These are phyloP conservation scores for Barnardius zonarius DNA, from an alignment of 2,113 vertebrate genomes.

Conservation along the genomic window DNA sequence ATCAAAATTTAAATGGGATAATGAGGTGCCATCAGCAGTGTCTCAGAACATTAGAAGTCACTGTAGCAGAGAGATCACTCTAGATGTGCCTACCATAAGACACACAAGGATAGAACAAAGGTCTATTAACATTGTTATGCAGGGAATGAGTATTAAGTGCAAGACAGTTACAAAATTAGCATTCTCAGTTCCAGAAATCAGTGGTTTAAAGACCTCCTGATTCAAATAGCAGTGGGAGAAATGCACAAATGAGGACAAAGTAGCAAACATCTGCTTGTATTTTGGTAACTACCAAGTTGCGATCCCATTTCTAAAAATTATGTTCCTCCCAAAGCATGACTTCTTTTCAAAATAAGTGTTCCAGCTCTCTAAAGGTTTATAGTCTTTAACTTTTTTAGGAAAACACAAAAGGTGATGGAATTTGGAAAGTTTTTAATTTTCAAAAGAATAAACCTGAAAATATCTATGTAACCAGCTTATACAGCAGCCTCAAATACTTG, in stretches of 20 bases:
- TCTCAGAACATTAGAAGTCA: not conserved
- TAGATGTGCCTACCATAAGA: not conserved
- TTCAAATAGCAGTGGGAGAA: not conserved
- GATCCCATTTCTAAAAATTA: not conserved
- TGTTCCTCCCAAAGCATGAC: not conserved
- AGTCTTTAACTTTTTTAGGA: not conserved
- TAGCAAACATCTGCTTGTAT: not conserved
- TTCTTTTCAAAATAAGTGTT: not conserved
- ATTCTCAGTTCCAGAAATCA: not conserved
- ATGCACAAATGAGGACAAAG: not conserved
- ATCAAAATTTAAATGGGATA: not conserved
- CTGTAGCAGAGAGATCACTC: not conserved
- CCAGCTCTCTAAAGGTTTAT: not conserved
- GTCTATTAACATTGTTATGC: not conserved
- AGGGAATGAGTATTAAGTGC: not conserved
- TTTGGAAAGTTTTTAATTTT: not conserved
- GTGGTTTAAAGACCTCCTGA: not conserved
- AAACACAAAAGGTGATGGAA: not conserved
- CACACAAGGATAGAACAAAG: not conserved
- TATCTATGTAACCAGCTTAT: not conserved
- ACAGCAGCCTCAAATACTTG: not conserved
- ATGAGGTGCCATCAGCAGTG: not conserved
- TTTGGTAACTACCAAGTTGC: not conserved
- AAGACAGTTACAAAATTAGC: not conserved
- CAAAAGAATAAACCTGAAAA: not conserved